phyloP scores from a whole-genome alignment of 2,113 vertebrate genomes.

The Rhabdomys dilectus region DNA sequence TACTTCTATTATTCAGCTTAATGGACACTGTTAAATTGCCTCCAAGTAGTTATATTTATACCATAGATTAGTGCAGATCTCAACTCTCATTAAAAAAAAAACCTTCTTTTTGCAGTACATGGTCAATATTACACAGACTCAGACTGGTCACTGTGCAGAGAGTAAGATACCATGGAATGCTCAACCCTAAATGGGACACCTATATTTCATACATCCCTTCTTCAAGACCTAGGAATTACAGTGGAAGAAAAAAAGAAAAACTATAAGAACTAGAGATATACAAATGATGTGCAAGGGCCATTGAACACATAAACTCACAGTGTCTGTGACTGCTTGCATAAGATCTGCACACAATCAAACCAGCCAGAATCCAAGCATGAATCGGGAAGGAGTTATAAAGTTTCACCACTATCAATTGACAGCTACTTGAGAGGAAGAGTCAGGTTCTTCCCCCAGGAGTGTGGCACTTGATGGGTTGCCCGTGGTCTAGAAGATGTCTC shows the following conservation, averaged over 20 bases:
- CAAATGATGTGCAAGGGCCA: background rate
- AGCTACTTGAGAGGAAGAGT: background rate
- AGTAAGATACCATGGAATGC: too few species aligned
- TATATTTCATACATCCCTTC: too few species aligned
- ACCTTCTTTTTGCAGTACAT: too few species aligned
- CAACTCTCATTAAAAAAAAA: too few species aligned
- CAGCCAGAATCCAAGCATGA: background rate
- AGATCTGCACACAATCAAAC: accelerated
- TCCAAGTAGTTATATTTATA: too few species aligned
- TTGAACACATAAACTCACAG: background rate
- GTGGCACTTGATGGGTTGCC: background rate
- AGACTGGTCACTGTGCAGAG: too few species aligned
- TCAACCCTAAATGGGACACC: too few species aligned
- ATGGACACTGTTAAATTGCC: too few species aligned
- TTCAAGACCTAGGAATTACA: background rate
- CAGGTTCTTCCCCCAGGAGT: background rate
- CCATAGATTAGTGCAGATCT: too few species aligned
- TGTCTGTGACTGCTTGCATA: background rate
- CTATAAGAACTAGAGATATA: background rate
- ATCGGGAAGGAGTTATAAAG: background rate
- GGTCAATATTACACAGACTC: too few species aligned
- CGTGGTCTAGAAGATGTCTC: background rate
- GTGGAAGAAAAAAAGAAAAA: background rate
- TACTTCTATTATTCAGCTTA: too few species aligned
- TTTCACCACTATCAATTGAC: background rate